Evolutionary conservation across 2,888 invertebrate species (phyloP), one percentile per base, ranked within the genome.

Genomic region (Apodemia arnacis): DNA sequence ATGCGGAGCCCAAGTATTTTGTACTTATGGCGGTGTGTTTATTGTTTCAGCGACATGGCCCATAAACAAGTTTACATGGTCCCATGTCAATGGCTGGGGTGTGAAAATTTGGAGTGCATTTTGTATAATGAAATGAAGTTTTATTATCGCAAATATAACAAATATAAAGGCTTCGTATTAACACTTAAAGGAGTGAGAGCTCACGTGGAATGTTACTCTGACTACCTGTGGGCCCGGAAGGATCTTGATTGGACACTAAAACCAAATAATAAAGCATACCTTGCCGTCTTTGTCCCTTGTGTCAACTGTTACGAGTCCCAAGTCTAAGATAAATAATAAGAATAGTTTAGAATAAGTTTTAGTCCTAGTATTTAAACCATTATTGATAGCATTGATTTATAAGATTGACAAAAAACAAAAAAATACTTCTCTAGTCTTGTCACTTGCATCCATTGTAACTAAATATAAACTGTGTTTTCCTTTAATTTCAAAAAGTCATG

Each of bases 351-450:
- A 66, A 66, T 66, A 66, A 66, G 66, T 66, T 66, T 66, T 7
- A 66, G 66, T 66, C 66, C 31, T 10, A 66, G 66, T 66, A 66
- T 66, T n/a, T n/a, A 66, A 66, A 66, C 66, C 66, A 66, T 18
- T 66, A 66, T 66, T n/a, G 1, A 66, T 66, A 66, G 66, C 66
- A 24, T 18, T 66, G 0, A 24, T 66, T 66, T 3, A 66, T 66
- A 66, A 11, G 18, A 66, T 66, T n/a, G 66, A 66, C 66, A 66
- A 66, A n/a, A n/a, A n/a, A n/a, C n/a, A n/a, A n/a, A n/a, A n/a
- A n/a, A n/a, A n/a, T n/a, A n/a, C n/a, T n/a, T n/a, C n/a, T n/a
- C n/a, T n/a, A n/a, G n/a, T n/a, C n/a, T n/a, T n/a, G n/a, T n/a
- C n/a, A n/a, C n/a, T n/a, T n/a, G n/a, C n/a, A n/a, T n/a, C n/a